phyloP scores from a whole-genome alignment of 2,797 vertebrate genomes.

The Anguilla pacifica region DNA sequence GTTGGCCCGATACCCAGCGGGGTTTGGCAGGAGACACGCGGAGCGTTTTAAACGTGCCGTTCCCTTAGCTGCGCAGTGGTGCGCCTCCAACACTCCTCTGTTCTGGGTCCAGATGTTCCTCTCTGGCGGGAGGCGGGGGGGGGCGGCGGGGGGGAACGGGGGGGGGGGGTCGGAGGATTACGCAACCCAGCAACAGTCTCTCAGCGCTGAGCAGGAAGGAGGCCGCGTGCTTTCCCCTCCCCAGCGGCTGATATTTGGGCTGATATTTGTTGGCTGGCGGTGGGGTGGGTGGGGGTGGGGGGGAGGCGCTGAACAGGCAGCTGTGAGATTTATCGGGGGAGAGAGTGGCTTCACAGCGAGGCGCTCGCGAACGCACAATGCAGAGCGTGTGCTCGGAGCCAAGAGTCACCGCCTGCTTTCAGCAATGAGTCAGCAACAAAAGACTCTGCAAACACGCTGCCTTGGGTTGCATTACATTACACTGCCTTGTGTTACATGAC shows the following conservation, averaged over 20 bases:
- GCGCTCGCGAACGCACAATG: not conserved
- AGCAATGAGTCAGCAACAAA: conserved; percentile 17
- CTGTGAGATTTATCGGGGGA: not conserved
- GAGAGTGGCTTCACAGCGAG: conserved; percentile 4
- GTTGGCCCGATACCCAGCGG: not conserved
- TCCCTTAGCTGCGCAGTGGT: conserved; percentile 47
- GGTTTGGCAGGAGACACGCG: not conserved
- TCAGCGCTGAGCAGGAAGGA: conserved; percentile 43
- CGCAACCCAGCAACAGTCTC: conserved; percentile 51
- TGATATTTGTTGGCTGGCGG: not conserved
- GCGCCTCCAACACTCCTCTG: conserved; percentile 49
- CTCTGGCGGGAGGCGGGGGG: conserved; percentile 55
- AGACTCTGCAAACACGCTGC: not conserved
- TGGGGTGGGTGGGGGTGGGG: not conserved
- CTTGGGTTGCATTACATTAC: not conserved
- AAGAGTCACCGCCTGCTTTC: not conserved
- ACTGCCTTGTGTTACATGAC: not conserved
- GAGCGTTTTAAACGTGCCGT: conserved; percentile 49
- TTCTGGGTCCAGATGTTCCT: conserved; percentile 78
- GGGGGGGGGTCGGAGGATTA: conserved; percentile 54
- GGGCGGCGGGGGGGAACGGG: conserved; percentile 5
- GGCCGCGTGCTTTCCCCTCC: conserved; percentile 30
- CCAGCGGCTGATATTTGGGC: conserved; percentile 12
- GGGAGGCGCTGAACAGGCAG: conserved; percentile 1
- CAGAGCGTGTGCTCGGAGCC: not conserved